Evolutionary conservation across 64 coral and sea anemone genomes (phyloP).

Genomic region (Montipora sp.): DNA sequence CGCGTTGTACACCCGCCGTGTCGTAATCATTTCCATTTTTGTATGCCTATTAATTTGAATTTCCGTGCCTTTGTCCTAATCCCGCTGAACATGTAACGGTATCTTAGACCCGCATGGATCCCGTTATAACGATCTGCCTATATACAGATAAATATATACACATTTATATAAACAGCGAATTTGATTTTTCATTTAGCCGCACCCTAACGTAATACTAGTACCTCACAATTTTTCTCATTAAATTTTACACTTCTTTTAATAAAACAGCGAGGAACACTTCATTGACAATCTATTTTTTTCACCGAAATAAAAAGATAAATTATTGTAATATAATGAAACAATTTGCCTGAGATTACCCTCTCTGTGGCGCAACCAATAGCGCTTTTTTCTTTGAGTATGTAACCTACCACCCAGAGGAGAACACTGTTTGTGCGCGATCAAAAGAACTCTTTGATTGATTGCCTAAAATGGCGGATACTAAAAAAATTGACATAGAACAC

Average conservation of each 20-base stretch:
- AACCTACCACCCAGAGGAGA: constrained; percentile 9
- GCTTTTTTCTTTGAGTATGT: neutral
- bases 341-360: constrained; percentile 41
- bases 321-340: constrained; percentile 48
- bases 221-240: constrained; percentile 45
- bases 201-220: constrained; percentile 7
- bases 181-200: neutral
- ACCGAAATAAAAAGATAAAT: constrained; percentile 31
- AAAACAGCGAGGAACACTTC: constrained; percentile 7
- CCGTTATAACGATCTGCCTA: constrained; percentile 31
- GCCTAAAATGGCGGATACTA: neutral
- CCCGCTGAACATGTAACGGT: no score
- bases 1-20: constrained; percentile 33
- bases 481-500: neutral
- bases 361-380: neutral
- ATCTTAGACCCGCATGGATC: neutral
- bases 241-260: constrained; percentile 2
- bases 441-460: neutral
- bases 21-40: constrained; percentile 34
- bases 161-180: neutral
- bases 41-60: constrained; percentile 2
- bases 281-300: neutral
- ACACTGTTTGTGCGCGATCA: neutral
- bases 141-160: neutral
- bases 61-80: constrained; percentile 12